These are phyloP conservation scores for Pseudopodoces humilis DNA, from an alignment of 2,113 vertebrate genomes.

Conservation along the genomic window DNA sequence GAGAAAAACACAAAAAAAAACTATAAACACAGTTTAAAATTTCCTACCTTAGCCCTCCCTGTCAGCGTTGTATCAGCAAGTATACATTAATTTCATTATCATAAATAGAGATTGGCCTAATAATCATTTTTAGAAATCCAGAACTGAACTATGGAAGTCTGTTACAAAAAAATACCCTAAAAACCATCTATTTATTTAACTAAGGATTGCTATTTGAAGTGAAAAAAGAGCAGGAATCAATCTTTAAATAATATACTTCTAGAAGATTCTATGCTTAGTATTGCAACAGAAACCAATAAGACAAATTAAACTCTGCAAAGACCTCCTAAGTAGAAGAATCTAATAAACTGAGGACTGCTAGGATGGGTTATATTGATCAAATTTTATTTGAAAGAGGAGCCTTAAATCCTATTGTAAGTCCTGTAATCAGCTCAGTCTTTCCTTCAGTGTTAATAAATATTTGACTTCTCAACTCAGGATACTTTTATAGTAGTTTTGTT, in stretches of 20 bases:
- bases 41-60: neutral
- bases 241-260: neutral
- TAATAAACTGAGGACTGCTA: conserved; percentile 26
- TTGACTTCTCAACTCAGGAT: conserved; percentile 66
- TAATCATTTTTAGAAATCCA: neutral
- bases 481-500: conserved; percentile 71
- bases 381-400: conserved; percentile 46
- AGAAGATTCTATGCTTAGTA: neutral
- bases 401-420: neutral
- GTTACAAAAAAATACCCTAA: neutral
- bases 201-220: neutral
- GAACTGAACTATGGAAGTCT: neutral
- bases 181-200: neutral
- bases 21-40: neutral
- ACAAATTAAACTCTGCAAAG: conserved; percentile 46
- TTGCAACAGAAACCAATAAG: neutral
- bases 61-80: neutral
- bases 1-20: neutral
- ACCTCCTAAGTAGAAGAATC: conserved; percentile 7
- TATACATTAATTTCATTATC: neutral
- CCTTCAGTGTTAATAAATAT: conserved; percentile 53
- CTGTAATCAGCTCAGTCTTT: conserved; percentile 6
- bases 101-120: neutral
- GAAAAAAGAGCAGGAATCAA: neutral
- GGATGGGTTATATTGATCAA: conserved; percentile 12